Evolutionary conservation across 2,797 vertebrate species (phyloP), one percentile per base, ranked within the genome.

Genomic region (Mastacembelus armatus): DNA sequence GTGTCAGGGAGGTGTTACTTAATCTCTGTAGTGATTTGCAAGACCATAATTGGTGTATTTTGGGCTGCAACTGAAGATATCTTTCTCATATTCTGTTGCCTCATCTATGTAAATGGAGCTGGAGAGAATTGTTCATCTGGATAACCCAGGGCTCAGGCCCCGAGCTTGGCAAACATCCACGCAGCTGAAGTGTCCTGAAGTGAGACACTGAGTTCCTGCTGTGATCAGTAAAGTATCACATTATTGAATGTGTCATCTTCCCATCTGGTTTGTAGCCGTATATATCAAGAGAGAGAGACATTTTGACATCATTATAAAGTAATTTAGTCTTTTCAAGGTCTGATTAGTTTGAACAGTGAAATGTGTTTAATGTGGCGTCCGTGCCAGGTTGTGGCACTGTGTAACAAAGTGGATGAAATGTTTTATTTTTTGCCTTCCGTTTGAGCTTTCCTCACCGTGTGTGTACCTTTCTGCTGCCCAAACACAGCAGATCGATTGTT

Each of bases 211-310:
- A 68, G 30, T 63, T 42, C 71, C 81, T 71, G 71, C 78, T 66
- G 68, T 54, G 76, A 85, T 82, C 78, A 59, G 51, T 84, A 75
- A 69, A 69, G 65, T 66, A 56, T 72, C 67, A 65, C 56, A 66
- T 84, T 52, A 75, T 65, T 35, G 21, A 47, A 45, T 39, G 63
- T 66, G 48, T 66, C 71, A 78, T 62, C 44, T 21, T 33, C 19
- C 69, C 74, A 67, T 79, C 67, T 65, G 70, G 61, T 83, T 52
- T 19, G 10, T 7, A 11, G 39, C 44, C 15, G 67, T 24, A 44
- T 48, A 42, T 60, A 59, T 63, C 30, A n/a, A n/a, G n/a, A 42
- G 22, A 11, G 10, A 42, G 7, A 50, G 32, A 9, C 3, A 49
- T 26, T 55, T 63, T 43, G 15, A n/a, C 24, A 14, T 58, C 11